Evolutionary conservation across 2,113 vertebrate species (phyloP), one percentile per base, ranked within the genome.

Genomic region (Vulpes lagopus): DNA sequence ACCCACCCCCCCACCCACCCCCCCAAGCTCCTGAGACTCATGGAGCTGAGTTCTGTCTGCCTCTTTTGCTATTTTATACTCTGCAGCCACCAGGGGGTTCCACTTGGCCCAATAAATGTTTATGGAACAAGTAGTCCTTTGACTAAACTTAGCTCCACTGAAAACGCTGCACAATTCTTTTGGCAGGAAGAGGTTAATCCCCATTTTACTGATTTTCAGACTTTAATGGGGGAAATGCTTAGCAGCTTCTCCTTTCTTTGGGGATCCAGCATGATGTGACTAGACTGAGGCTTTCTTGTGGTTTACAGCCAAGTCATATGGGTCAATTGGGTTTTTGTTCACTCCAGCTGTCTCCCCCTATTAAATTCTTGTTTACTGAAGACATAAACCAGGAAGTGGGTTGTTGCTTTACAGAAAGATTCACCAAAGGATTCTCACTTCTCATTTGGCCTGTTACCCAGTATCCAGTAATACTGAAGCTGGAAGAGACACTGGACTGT

Each of bases 301-400:
- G 80, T 73, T 78, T 55, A 53, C 4, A 89, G 19, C 74, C 55
- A 32, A 14, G 35, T 85, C 84, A 35, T 30, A 0, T 11, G 60
- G 53, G 64, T 84, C 55, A 88, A 0, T 43, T 25, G 60, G 23
- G 79, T 20, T 94, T 92, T 92, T 92, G 79, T 38, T 78, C 65
- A 53, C 32, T 86, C 11, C 62, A 85, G 35, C 59, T 81, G 49
- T 65, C 20, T 84, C 22, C 43, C 67, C 11, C 30, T 6, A 38
- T 55, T n/a, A 85, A 67, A n/a, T n/a, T 80, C 80, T 97, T 60
- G 20, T 74, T 90, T 93, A 60, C 38, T 73, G 55, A 85, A 92
- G 60, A 97, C 32, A 88, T 74, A 84, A 94, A 96, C 32, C n/a
- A 96, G 94, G 84, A 97, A 96, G 87, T 92, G 55, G 67, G 60